Evolutionary conservation across 2,113 vertebrate genomes (phyloP), one percentile per base, ranked within the genome.

Genomic region (Colinus virginianus): DNA sequence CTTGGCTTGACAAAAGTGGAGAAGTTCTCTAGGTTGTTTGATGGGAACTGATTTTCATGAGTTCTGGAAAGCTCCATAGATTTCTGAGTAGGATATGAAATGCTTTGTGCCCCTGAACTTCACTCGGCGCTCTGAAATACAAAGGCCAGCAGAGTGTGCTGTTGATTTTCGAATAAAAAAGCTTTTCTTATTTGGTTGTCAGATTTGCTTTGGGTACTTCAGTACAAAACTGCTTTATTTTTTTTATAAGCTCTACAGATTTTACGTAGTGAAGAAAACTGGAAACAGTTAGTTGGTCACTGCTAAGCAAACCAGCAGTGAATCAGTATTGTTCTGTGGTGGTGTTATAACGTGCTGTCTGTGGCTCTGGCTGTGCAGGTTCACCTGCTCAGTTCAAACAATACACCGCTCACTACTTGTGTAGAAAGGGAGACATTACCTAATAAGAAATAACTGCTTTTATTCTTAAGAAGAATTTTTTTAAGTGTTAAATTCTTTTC

Each of bases 71-170:
- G 28, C 38, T 81, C 26, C 0, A 0, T 58, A 14, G 51, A 23
- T 68, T 75, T 87, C 49, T 75, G 10, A 49, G 23, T 53, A 36
- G 68, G 28, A 48, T 82, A 53, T 87, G 42, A 55, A 90, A 49
- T 77, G 49, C 38, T 51, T 74, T 75, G 25, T 78, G 84, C 28
- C 13, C 1, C 55, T 90, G 94, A 81, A 45, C 61, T 67, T 78
- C 56, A 34, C 0, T 4, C 49, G 61, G 13, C 49, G n/a, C 88
- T 66, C 75, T 84, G 88, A 85, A 96, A 79, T 74, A 21, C 13
- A 77, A n/a, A 75, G 36, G 58, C 97, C 98, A 98, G 97, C 91
- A 98, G 98, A 97, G 97, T 95, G 97, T 96, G 96, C 98, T 97
- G 71, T 98, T 97, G 97, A 77, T 94, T 90, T 96, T 93, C 68